Base-by-base conservation (phyloP, 2,888 invertebrate species). In the Perdita meconis region DNA sequence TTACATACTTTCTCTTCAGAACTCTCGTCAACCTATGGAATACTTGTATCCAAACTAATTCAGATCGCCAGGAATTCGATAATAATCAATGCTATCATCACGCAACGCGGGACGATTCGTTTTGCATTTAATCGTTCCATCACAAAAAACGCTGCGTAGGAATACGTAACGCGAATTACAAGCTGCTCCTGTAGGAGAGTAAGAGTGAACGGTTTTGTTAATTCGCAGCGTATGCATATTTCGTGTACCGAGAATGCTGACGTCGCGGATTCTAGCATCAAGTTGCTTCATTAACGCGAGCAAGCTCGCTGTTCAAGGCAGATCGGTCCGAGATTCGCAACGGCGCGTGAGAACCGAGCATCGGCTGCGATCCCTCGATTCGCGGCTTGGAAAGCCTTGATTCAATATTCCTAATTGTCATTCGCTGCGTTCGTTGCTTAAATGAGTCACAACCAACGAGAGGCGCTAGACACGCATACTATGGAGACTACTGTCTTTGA, bases 341-440 rank as follows among this genome's bases (percentile, higher is more conserved):
- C 42, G 44, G 40, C n/a, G 30, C 83, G 84, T 84, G 84, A 80
- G 84, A 84, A 84, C 76, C 57, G 42, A 40, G 22, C 24, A 57
- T 60, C 60, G 59, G 22, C 56, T 57, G 36, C 82, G 74, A 84
- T 83, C 82, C 61, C 84, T 82, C 61, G 72, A 69, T 69, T 60
- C 67, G 47, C 56, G 47, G 44, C 64, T 47, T 53, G 56, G 67
- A 79, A 74, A 74, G 59, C 77, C 80, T 83, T 71, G 73, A 84
- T 83, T 67, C 51, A 64, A 79, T 84, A 82, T 82, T 73, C 69
- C 40, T 81, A 76, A 83, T 82, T 78, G 73, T 81, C 63, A 73
- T 78, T 84, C 70, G 40, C 36, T 38, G 72, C 47, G 67, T 36
- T 71, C 64, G 68, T 73, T 51, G 59, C 50, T 57, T 56, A 66